phyloP scores from a whole-genome alignment of 2,797 vertebrate genomes.

The Sebastes itinus region DNA sequence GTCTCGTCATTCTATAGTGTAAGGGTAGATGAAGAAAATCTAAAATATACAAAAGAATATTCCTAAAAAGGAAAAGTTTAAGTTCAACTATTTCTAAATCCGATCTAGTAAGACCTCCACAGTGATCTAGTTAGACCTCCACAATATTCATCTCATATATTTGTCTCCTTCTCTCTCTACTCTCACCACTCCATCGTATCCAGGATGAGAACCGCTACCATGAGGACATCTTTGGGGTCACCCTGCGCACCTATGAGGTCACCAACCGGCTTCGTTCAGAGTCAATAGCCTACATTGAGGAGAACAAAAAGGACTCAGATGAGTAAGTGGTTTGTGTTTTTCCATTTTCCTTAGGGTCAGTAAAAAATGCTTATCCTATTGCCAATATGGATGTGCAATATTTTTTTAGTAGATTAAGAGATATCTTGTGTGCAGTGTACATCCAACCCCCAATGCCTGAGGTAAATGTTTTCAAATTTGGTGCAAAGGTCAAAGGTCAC shows the following conservation, averaged over 20 bases:
- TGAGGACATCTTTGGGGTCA: conserved; percentile 98
- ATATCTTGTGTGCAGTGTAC: not conserved
- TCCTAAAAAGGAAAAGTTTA: not conserved
- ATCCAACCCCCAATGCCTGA: not conserved
- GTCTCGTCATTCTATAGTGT: not conserved
- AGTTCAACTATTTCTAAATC: not conserved
- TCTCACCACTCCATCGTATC: not conserved
- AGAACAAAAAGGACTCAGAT: conserved; percentile 95
- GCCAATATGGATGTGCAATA: not conserved
- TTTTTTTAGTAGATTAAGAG: not conserved
- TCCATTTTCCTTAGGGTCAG: not conserved
- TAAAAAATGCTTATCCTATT: not conserved
- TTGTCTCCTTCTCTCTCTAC: not conserved
- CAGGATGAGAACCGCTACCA: conserved; percentile 98
- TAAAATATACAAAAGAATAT: not conserved
- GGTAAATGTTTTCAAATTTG: too few species aligned
- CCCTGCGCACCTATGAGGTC: conserved; percentile 96
- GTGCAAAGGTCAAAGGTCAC: too few species aligned
- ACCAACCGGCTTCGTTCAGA: conserved; percentile 98
- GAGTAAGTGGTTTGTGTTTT: conserved; percentile 85
- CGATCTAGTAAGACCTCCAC: not conserved
- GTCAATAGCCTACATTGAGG: conserved; percentile 98
- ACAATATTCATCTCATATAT: not conserved
- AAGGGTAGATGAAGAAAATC: not conserved
- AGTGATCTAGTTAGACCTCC: not conserved